Conservation (phyloP, 2,888 invertebrate genomes). For the Hybos culiciformis region DNA sequence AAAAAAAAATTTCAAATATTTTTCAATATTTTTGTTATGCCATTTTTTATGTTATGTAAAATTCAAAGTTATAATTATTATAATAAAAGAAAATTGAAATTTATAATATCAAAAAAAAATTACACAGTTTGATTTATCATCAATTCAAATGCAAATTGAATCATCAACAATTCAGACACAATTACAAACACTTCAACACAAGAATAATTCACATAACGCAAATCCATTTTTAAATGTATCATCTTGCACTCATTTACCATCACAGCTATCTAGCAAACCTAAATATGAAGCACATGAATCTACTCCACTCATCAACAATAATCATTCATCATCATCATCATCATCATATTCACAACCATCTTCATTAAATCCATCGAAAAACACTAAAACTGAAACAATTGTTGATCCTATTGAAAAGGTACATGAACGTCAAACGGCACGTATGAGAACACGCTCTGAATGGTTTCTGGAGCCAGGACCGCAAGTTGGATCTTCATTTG, state of each 20-base stretch:
- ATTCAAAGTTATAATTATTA: too few species aligned
- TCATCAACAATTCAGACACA: too few species aligned
- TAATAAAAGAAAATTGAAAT: too few species aligned
- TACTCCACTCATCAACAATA: background rate
- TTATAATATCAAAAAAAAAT: too few species aligned
- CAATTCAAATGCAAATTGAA: too few species aligned
- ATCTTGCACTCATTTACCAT: background rate
- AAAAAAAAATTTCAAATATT: too few species aligned
- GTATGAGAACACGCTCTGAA: conserved; percentile 93
- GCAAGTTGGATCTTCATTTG: conserved; percentile 20
- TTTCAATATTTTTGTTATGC: too few species aligned
- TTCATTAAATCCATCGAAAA: background rate
- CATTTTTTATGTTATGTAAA: too few species aligned
- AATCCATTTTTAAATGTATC: background rate
- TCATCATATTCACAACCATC: background rate
- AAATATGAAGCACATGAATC: too few species aligned
- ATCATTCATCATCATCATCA: background rate
- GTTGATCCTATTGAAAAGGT: conserved; percentile 45
- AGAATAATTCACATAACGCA: background rate
- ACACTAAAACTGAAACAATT: background rate
- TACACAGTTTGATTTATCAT: too few species aligned
- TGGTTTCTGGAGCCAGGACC: conserved; percentile 64
- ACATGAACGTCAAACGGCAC: conserved; percentile 88
- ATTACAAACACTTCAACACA: too few species aligned
- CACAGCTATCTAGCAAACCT: too few species aligned